Base-by-base conservation (phyloP, 2,113 vertebrate genomes). In the Typhlomys cinereus region DNA sequence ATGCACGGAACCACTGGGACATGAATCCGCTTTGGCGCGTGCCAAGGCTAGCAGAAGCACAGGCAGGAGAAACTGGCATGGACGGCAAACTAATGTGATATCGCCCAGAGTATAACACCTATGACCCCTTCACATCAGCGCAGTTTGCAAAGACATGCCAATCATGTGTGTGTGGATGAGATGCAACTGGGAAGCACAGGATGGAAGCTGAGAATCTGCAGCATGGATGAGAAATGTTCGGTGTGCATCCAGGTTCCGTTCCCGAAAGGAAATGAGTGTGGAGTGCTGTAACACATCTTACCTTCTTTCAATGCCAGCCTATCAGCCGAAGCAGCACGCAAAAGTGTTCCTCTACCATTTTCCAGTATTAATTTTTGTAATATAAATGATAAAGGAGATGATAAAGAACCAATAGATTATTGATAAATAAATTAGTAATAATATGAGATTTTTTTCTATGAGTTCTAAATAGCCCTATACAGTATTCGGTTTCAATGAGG, bases 281-380 rank as follows among this genome's bases (percentile, higher is more conserved):
- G 97, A 96, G 92, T 50, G 90, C 96, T 95, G 80, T 95, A 71
- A 95, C 93, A 94, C 95, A 97, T 93, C 94, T 94, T 88, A 95
- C 91, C 91, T 95, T 97, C 96, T 95, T 96, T 96, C 57, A 81
- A 62, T 7, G 57, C 31, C 41, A 81, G 78, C 57, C 31, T 41
- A 81, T 44, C 27, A 31, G 54, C 54, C 97, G 97, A 98, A 97
- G 96, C 98, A 98, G 96, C 96, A 97, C 97, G 96, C 73, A 88
- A 71, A 98, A 98, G 98, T 98, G 98, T 98, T 98, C 97, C 98
- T 98, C 98, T 98, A 96, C 98, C 98, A 95, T 97, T 98, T 98
- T 98, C 97, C 98, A 99, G 98, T 99, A 98, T 99, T 99, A 99
- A 98, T 98, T 98, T 98, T 98, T 99, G 98, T 98, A 99, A 98